phyloP scores from a whole-genome alignment of 2,888 invertebrate genomes.

The Torymus aiolomorphi region DNA sequence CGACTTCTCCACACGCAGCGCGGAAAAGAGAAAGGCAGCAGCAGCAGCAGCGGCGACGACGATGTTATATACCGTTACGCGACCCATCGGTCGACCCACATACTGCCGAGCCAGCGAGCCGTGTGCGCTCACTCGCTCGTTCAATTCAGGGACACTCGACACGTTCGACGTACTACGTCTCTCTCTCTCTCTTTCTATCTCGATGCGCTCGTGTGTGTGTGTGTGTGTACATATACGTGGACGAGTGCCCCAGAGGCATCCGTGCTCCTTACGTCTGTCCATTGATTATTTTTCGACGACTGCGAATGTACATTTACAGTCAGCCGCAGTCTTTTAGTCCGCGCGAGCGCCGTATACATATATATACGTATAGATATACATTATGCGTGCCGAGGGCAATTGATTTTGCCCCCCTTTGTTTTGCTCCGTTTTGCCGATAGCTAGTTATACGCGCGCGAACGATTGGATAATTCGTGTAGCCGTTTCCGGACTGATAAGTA shows the following conservation, averaged over 20 bases:
- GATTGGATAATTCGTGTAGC: not conserved
- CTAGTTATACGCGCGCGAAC: not conserved
- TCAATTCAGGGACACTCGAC: constrained; percentile 47
- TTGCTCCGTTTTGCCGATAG: no score
- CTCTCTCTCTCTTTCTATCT: constrained; percentile 14
- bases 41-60: constrained; percentile 39
- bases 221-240: not conserved
- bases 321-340: no score
- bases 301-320: no score
- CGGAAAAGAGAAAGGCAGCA: constrained; percentile 55
- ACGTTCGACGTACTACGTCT: constrained; percentile 17
- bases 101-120: constrained; percentile 41
- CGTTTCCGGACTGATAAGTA: no score
- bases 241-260: constrained; percentile 5
- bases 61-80: constrained; percentile 69
- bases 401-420: no score
- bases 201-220: not conserved
- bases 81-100: constrained; percentile 72
- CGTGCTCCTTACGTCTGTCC: constrained; percentile 31
- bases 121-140: not conserved
- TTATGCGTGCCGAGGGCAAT: no score
- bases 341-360: no score
- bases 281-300: constrained; percentile 40
- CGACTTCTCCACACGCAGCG: constrained; percentile 4
- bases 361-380: no score